phyloP scores from a whole-genome alignment of 2,797 vertebrate species.

The Odontamblyopus lacepedii region DNA sequence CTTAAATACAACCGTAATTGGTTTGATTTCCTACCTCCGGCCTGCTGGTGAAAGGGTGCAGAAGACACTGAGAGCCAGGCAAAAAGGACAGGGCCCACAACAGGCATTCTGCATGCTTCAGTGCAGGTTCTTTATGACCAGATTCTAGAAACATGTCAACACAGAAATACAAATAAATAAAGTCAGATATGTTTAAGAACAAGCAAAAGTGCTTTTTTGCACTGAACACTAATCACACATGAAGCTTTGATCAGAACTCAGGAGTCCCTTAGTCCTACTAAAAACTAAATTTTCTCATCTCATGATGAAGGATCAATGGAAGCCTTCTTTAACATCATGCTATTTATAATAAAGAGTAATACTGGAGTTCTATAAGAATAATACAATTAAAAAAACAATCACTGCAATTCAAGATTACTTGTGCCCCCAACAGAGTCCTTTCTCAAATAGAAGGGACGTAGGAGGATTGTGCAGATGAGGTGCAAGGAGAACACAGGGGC shows the following conservation, averaged over 20 bases:
- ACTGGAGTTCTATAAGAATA: constrained; percentile 10
- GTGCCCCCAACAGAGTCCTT: constrained; percentile 30
- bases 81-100: constrained; percentile 54
- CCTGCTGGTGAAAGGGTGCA: constrained; percentile 37
- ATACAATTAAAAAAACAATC: neutral
- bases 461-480: constrained; percentile 65
- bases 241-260: neutral
- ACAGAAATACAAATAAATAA: constrained; percentile 46
- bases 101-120: constrained; percentile 56
- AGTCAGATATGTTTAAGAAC: constrained; percentile 34
- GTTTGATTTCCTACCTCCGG: constrained; percentile 81
- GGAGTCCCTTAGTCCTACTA: neutral
- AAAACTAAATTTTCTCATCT: neutral
- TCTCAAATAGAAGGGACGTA: constrained; percentile 61
- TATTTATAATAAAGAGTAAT: constrained; percentile 30
- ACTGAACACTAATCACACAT: too few relatives aligned
- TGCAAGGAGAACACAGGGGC: constrained; percentile 65
- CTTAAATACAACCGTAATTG: constrained; percentile 81
- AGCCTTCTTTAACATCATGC: neutral
- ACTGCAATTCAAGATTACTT: too few relatives aligned
- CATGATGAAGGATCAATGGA: neutral
- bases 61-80: constrained; percentile 42
- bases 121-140: constrained; percentile 69
- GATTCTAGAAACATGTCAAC: constrained; percentile 59
- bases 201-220: too few relatives aligned